Percentiles rank a stretch among this genome's conserved stretches.
Evolutionary conservation across 2,888 invertebrate species (phyloP).

Genomic region (Andrena marginata): DNA sequence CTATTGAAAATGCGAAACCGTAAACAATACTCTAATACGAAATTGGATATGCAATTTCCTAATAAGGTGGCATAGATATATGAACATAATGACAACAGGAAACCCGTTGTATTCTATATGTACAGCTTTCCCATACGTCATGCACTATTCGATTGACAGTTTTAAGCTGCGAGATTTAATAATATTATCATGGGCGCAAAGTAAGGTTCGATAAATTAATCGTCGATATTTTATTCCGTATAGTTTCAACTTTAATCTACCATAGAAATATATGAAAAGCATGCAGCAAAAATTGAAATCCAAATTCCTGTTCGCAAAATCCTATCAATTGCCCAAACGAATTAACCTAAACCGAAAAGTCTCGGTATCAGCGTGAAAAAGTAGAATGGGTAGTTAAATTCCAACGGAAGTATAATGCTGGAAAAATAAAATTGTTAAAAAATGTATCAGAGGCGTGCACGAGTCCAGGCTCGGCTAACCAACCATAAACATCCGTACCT

Average conservation of each 20-base stretch:
- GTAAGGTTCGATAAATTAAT: neutral
- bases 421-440: conserved; percentile 9
- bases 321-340: no score
- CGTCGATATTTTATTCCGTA: no score
- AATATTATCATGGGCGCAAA: neutral
- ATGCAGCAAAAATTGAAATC: no score
- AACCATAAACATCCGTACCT: conserved; percentile 35
- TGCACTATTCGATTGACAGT: conserved; percentile 15
- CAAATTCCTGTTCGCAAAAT: no score
- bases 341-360: neutral
- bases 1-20: conserved; percentile 7
- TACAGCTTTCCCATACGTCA: conserved; percentile 24
- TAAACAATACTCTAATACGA: conserved; percentile 4
- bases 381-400: neutral
- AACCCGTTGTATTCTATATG: conserved; percentile 16
- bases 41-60: conserved; percentile 8
- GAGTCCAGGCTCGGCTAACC: neutral
- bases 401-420: neutral
- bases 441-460: conserved; percentile 2
- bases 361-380: neutral
- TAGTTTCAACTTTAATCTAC: no score
- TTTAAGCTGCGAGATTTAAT: neutral
- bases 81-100: conserved; percentile 19
- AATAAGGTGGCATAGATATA: conserved; percentile 10
- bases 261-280: no score